Conservation (phyloP, 2,797 vertebrate genomes). For the Merluccius polli region DNA sequence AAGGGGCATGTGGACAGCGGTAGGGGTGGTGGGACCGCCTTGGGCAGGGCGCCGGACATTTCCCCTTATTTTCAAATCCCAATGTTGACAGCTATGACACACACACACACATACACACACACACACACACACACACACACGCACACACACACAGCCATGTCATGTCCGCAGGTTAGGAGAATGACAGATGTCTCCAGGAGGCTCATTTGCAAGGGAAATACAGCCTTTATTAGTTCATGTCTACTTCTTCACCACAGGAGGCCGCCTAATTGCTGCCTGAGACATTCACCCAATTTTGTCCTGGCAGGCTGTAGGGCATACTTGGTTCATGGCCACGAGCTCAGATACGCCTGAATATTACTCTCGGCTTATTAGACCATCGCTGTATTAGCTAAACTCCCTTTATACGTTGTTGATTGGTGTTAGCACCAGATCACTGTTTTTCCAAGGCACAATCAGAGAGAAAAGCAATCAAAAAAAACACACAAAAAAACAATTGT, state of each 20-base stretch:
- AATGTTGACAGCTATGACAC: too few relatives aligned
- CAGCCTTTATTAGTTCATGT: slow-evolving; percentile 61
- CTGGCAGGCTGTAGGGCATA: slow-evolving; percentile 32
- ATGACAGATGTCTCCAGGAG: slow-evolving; percentile 32
- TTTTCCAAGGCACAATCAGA: slow-evolving; percentile 30
- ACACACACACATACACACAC: slow-evolving; percentile 1
- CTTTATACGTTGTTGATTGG: slow-evolving; percentile 40
- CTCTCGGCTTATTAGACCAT: slow-evolving; percentile 37
- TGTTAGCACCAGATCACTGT: slow-evolving; percentile 17
- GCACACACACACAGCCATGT: slow-evolving; percentile 3
- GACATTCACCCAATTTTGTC: slow-evolving; percentile 61
- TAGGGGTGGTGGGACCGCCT: too few relatives aligned
- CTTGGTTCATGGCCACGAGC: slow-evolving; percentile 24
- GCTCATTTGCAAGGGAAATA: slow-evolving; percentile 63
- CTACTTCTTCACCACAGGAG: slow-evolving; percentile 52
- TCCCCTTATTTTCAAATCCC: too few relatives aligned
- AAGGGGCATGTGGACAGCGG: too few relatives aligned
- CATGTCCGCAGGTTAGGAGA: slow-evolving; percentile 41
- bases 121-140: slow-evolving; percentile 4
- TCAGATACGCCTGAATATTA: slow-evolving; percentile 35
- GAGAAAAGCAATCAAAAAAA: too few relatives aligned
- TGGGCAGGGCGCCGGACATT: too few relatives aligned
- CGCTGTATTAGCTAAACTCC: slow-evolving; percentile 30
- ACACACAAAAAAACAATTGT: too few relatives aligned
- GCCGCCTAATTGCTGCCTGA: slow-evolving; percentile 61